Percentiles rank a stretch among this genome's conserved stretches.
Conservation (phyloP, 1,140 invertebrate genomes). For the Triops cancriformis region DNA sequence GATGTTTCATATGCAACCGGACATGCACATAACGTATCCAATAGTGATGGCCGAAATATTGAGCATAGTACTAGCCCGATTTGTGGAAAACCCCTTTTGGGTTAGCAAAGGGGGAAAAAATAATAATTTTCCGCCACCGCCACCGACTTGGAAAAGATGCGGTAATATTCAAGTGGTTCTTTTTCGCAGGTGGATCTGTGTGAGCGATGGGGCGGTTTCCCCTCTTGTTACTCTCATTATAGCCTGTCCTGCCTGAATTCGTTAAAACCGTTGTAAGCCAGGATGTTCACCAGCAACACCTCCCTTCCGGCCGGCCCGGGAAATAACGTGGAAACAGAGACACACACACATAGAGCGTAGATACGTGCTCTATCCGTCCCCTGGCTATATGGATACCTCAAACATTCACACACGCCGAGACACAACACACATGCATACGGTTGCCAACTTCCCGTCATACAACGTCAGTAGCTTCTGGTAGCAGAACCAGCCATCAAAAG, state of each 20-base stretch:
- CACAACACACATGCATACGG: background rate
- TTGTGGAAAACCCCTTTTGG: background rate
- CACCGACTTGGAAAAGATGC: background rate
- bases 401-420: background rate
- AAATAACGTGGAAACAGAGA: background rate
- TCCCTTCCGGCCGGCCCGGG: conserved; percentile 6
- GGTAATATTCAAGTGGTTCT: background rate
- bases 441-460: conserved; percentile 4
- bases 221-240: conserved; percentile 10
- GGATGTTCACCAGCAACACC: background rate
- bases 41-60: background rate
- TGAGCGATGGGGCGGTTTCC: conserved; percentile 11
- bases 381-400: too few relatives aligned
- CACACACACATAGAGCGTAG: too few relatives aligned
- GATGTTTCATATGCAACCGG: background rate
- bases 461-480: conserved; percentile 9
- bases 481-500: background rate
- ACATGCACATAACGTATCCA: background rate
- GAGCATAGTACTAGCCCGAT: background rate
- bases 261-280: conserved; percentile 4
- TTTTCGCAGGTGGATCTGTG: background rate
- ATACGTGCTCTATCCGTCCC: too few relatives aligned
- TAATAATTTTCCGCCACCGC: background rate
- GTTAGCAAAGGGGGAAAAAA: background rate
- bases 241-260: background rate